phyloP scores from a whole-genome alignment of 1,140 invertebrate genomes.

The Caenorhabditis elegans region DNA sequence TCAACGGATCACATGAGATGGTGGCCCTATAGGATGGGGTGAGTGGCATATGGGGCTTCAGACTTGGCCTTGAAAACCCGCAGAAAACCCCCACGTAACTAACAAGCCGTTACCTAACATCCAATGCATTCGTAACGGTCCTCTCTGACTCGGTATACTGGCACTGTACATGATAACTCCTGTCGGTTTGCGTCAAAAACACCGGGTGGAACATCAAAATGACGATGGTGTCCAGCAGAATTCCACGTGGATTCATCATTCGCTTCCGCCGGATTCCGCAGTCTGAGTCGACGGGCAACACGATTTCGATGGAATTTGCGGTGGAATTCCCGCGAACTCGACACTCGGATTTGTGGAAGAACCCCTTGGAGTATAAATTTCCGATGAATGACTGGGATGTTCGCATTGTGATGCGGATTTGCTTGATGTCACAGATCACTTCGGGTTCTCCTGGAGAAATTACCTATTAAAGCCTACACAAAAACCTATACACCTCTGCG shows the following conservation, averaged over 20 bases:
- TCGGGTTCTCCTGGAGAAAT: not conserved
- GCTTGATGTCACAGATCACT: not conserved
- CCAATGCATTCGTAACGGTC: slow-evolving; percentile 36
- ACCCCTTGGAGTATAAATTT: not conserved
- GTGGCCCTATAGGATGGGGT: too few relatives aligned
- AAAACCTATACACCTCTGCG: too few relatives aligned
- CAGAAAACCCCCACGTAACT: not conserved
- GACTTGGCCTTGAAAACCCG: not conserved
- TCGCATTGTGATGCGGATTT: not conserved
- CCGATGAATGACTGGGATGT: not conserved
- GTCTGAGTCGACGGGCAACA: not conserved
- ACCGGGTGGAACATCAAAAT: slow-evolving; percentile 42
- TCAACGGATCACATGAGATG: too few relatives aligned
- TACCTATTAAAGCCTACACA: too few relatives aligned
- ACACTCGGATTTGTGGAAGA: slow-evolving; percentile 23
- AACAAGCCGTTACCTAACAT: slow-evolving; percentile 40
- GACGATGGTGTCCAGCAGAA: slow-evolving; percentile 35
- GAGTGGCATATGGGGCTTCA: too few relatives aligned
- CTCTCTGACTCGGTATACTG: slow-evolving; percentile 44
- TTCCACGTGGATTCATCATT: slow-evolving; percentile 40
- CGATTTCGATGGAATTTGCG: not conserved
- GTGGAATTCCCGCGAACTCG: not conserved
- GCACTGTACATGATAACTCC: slow-evolving; percentile 46
- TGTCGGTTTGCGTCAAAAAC: slow-evolving; percentile 44
- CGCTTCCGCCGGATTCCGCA: slow-evolving; percentile 10